Percentiles rank a stretch among this genome's conserved stretches.
phyloP scores from a whole-genome alignment of 2,888 invertebrate genomes.

The Himalopsyche japonica region DNA sequence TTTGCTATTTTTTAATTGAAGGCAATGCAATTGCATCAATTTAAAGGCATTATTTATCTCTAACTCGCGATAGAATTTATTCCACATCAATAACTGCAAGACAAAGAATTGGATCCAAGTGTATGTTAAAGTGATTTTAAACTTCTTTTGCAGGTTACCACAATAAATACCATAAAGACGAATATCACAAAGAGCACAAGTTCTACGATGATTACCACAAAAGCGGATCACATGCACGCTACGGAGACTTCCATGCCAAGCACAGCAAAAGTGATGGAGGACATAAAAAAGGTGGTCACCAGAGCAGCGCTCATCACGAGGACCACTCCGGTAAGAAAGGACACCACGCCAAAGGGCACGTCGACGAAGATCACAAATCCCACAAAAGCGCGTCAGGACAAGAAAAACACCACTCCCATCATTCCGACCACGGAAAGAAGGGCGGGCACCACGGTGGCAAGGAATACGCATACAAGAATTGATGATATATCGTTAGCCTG shows the following conservation, averaged over 20 bases:
- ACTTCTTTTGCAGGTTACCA: conserved; percentile 61
- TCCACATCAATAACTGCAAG: too few relatives aligned
- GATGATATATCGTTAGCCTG: conserved; percentile 41
- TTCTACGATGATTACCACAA: conserved; percentile 77
- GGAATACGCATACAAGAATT: conserved; percentile 50
- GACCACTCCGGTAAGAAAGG: conserved; percentile 68
- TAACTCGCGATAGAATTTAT: too few relatives aligned
- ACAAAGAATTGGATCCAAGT: too few relatives aligned
- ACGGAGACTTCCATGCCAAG: conserved; percentile 68
- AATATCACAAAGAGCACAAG: conserved; percentile 77
- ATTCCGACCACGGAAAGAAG: conserved; percentile 63
- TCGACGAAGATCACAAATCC: conserved; percentile 68
- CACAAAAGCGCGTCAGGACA: conserved; percentile 65
- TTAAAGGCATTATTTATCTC: too few relatives aligned
- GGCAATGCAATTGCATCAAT: too few relatives aligned
- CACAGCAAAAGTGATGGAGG: conserved; percentile 66
- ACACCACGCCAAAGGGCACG: conserved; percentile 66
- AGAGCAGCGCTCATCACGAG: conserved; percentile 64
- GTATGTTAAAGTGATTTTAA: too few relatives aligned
- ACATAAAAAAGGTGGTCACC: conserved; percentile 68
- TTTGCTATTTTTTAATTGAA: too few relatives aligned
- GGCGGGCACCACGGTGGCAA: conserved; percentile 62
- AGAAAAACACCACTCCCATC: conserved; percentile 64
- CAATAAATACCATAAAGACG: conserved; percentile 78
- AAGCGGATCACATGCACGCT: conserved; percentile 70